Evolutionary conservation across 1,140 invertebrate genomes (phyloP).

Genomic region (Piezodorus guildinii): DNA sequence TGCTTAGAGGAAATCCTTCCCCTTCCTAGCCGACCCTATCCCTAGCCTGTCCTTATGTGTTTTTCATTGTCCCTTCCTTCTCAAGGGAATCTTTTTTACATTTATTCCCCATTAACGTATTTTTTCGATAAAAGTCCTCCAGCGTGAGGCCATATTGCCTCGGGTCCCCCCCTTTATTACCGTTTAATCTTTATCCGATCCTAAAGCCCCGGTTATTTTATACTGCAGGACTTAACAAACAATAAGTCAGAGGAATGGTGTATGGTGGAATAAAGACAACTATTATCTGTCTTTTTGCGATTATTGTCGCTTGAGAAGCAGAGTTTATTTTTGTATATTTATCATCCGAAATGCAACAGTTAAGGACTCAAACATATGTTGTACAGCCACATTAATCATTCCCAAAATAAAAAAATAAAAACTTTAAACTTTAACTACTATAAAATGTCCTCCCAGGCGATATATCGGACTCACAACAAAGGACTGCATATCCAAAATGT

Average conservation of each 20-base stretch:
- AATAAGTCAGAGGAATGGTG: background rate
- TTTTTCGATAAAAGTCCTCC: slow-evolving; percentile 14
- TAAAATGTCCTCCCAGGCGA: too few species aligned
- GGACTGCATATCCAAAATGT: too few species aligned
- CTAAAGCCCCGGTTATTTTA: background rate
- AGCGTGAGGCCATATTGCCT: background rate
- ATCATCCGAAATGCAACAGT: too few species aligned
- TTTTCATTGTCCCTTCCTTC: background rate
- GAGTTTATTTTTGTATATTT: too few species aligned
- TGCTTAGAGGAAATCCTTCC: background rate
- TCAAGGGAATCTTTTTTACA: slow-evolving; percentile 7
- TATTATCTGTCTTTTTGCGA: background rate
- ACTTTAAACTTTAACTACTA: too few species aligned
- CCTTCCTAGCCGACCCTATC: background rate
- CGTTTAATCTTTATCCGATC: slow-evolving; percentile 15
- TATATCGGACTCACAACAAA: too few species aligned
- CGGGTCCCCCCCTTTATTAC: slow-evolving; percentile 5
- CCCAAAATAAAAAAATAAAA: too few species aligned
- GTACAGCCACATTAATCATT: too few species aligned
- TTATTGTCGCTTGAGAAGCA: too few species aligned
- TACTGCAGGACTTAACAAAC: slow-evolving; percentile 7
- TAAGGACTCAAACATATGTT: too few species aligned
- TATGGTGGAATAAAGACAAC: background rate
- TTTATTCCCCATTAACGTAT: slow-evolving; percentile 14
- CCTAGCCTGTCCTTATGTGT: slow-evolving; percentile 1